Conservation (phyloP, 1,140 invertebrate genomes). For the Spodoptera litura region DNA sequence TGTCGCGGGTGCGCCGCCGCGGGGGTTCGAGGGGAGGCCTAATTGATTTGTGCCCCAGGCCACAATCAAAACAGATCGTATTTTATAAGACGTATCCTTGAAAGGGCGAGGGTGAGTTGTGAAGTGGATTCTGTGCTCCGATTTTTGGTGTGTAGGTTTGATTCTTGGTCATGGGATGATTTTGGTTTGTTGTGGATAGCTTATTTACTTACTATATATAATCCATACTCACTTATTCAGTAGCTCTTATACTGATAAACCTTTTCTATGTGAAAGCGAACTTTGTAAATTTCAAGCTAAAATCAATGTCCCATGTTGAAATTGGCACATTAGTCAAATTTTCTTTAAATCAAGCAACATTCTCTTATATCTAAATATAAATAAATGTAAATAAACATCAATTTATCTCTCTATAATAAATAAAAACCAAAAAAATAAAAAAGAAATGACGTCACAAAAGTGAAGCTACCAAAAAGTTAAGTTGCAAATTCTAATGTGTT, state of each 20-base stretch:
- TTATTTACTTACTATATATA: too few species aligned
- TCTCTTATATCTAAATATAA: too few species aligned
- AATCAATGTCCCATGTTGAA: too few species aligned
- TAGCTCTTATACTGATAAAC: too few species aligned
- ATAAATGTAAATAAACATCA: too few species aligned
- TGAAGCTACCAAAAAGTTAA: slow-evolving; percentile 66
- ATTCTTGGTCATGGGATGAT: slow-evolving; percentile 54
- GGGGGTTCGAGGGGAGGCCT: slow-evolving; percentile 76
- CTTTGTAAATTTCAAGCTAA: too few species aligned
- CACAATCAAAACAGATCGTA: slow-evolving; percentile 86
- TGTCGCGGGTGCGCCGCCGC: slow-evolving; percentile 74
- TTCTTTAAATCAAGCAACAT: too few species aligned
- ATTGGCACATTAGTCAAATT: too few species aligned
- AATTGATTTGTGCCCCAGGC: slow-evolving; percentile 86
- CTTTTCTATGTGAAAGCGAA: too few species aligned
- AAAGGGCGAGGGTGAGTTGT: slow-evolving; percentile 75
- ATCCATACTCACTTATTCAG: too few species aligned
- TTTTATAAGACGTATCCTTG: slow-evolving; percentile 83
- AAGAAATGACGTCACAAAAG: slow-evolving; percentile 52
- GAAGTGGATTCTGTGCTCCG: slow-evolving; percentile 48
- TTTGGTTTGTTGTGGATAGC: neutral
- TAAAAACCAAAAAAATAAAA: slow-evolving; percentile 33
- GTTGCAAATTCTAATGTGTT: slow-evolving; percentile 84
- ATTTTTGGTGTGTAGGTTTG: slow-evolving; percentile 57
- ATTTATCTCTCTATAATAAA: neutral